Evolutionary conservation across 2,888 invertebrate species (phyloP).

Genomic region (Limnephilus rhombicus): DNA sequence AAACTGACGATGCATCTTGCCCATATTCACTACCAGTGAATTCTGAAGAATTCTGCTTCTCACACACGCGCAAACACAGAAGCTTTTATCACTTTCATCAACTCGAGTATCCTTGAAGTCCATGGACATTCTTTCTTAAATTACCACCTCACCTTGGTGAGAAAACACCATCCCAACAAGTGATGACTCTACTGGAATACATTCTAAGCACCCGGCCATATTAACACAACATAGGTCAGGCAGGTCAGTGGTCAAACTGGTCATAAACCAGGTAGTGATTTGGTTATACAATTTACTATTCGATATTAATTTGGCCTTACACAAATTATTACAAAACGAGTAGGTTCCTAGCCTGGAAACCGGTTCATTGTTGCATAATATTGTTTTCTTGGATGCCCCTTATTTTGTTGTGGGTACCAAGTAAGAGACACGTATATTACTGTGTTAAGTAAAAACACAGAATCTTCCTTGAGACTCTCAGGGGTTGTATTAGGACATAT

Average conservation of each 20-base stretch:
- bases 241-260: not conserved
- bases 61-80: not conserved
- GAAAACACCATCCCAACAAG: not conserved
- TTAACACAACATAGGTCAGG: not conserved
- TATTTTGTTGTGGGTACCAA: not conserved
- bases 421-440: not conserved
- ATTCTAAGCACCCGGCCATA: not conserved
- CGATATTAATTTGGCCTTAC: not conserved
- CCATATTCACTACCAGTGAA: not conserved
- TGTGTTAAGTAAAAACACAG: no score
- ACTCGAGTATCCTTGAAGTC: not conserved
- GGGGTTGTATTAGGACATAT: no score
- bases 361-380: not conserved
- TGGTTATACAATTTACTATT: not conserved
- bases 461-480: no score
- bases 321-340: not conserved
- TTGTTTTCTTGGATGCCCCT: not conserved
- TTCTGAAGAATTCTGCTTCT: not conserved
- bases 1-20: not conserved
- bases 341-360: not conserved
- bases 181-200: not conserved
- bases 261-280: not conserved
- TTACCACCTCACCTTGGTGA: not conserved
- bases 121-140: not conserved
- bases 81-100: not conserved